Percentiles rank a stretch among this genome's conserved stretches.
Conservation (phyloP, 2,888 invertebrate species). For the Sinodicranocentrus sp. region DNA sequence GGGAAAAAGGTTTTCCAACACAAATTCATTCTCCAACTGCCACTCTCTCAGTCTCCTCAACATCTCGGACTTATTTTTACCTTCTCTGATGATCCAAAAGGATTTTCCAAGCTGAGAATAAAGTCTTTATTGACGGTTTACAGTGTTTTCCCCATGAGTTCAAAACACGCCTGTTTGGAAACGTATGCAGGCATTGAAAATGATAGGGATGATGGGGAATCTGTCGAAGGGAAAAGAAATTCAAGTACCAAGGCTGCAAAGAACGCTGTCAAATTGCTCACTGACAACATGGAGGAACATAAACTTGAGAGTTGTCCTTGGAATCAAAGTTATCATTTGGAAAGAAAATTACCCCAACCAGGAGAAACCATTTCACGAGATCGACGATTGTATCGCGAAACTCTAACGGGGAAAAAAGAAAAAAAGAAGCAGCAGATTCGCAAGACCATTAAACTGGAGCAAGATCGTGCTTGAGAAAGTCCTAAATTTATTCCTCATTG, state of each 20-base stretch:
- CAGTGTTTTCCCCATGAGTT: slow-evolving; percentile 53
- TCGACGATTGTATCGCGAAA: slow-evolving; percentile 1
- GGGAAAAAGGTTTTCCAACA: slow-evolving; percentile 61
- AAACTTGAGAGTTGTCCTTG: slow-evolving; percentile 6
- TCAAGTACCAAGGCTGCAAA: slow-evolving; percentile 28
- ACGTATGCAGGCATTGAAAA: slow-evolving; percentile 26
- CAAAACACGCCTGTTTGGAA: slow-evolving; percentile 48
- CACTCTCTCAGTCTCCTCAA: slow-evolving; percentile 59
- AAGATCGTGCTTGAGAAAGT: slow-evolving; percentile 6
- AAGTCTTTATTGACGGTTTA: slow-evolving; percentile 70
- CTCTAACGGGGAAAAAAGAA: slow-evolving; percentile 10
- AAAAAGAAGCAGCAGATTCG: slow-evolving; percentile 44
- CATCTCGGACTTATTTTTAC: slow-evolving; percentile 71
- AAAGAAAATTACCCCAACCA: slow-evolving; percentile 28
- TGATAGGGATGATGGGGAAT: not conserved
- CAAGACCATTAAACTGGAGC: slow-evolving; percentile 48
- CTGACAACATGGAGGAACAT: slow-evolving; percentile 50
- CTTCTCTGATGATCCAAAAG: slow-evolving; percentile 55
- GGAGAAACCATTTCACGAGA: not conserved
- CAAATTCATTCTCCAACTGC: slow-evolving; percentile 61
- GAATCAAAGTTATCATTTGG: not conserved
- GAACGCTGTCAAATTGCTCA: slow-evolving; percentile 39
- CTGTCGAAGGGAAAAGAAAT: not conserved
- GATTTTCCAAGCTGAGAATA: slow-evolving; percentile 38
- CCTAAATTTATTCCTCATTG: no score